Evolutionary conservation across 1,140 invertebrate genomes (phyloP).

Genomic region (Mamestra configurata): DNA sequence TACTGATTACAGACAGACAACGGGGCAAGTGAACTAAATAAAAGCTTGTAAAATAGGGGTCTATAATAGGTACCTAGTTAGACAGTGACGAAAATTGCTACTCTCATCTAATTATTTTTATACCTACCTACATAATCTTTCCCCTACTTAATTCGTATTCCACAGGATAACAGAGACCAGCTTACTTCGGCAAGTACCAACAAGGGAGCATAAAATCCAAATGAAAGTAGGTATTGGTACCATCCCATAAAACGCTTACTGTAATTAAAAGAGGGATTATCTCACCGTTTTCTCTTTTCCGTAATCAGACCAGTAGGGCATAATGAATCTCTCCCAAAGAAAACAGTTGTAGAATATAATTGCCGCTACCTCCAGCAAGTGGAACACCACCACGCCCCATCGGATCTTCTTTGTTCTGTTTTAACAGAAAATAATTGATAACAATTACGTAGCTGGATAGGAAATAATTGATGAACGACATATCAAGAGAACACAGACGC

Average conservation of each 20-base stretch:
- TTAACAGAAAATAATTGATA: conserved; percentile 48
- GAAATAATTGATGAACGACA: neutral
- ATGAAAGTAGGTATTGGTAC: neutral
- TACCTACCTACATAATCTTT: too few species aligned
- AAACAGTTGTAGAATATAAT: conserved; percentile 94
- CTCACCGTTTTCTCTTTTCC: conserved; percentile 87
- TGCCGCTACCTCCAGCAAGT: conserved; percentile 92
- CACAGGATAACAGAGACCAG: neutral
- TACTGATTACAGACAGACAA: too few species aligned
- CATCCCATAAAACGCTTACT: neutral
- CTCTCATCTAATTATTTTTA: neutral
- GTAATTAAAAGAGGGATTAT: conserved; percentile 44
- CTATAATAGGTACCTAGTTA: too few species aligned
- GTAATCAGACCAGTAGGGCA: conserved; percentile 92
- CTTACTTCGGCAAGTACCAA: neutral
- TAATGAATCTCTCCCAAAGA: conserved; percentile 92
- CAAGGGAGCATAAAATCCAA: neutral
- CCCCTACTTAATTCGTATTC: neutral
- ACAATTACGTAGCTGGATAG: neutral
- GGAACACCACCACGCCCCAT: conserved; percentile 92
- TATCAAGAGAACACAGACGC: neutral
- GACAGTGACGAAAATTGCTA: neutral
- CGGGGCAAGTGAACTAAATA: too few species aligned
- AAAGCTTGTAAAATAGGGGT: too few species aligned
- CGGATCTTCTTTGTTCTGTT: conserved; percentile 90